A percentile compares a stretch with the other conserved stretches of the same genome.
Conservation (phyloP, 2,888 invertebrate genomes). For the Zaprionus lineosus region DNA sequence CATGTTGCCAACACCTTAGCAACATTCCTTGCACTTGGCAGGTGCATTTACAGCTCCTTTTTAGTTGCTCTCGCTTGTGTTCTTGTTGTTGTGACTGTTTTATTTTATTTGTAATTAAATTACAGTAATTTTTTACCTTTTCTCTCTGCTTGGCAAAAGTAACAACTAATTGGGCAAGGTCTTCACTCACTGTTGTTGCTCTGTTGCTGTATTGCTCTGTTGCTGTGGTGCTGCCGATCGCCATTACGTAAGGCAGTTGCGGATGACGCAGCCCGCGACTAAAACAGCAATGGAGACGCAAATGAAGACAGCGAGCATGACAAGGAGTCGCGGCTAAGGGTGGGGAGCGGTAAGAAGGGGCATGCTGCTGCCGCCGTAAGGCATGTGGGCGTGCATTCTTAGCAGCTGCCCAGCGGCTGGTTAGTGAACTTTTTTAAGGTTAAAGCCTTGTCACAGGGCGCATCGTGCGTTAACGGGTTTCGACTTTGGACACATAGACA, state of each 20-base stretch:
- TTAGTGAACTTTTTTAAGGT: conserved; percentile 58
- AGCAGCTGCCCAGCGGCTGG: conserved; percentile 26
- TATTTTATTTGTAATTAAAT: conserved; percentile 38
- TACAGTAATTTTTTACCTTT: conserved; percentile 22
- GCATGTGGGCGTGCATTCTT: conserved; percentile 39
- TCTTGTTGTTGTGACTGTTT: conserved; percentile 4
- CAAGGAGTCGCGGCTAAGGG: background rate
- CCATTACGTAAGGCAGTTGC: background rate
- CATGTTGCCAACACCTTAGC: conserved; percentile 36
- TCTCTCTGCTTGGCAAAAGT: conserved; percentile 10
- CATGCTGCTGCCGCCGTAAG: too few relatives aligned
- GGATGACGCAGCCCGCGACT: background rate
- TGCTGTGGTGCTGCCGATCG: too few relatives aligned
- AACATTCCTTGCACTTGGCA: conserved; percentile 22
- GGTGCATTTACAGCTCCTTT: conserved; percentile 12
- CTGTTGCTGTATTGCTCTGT: too few relatives aligned
- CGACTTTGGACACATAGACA: background rate
- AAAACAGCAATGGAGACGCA: background rate
- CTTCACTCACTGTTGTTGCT: conserved; percentile 27
- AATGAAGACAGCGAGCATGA: background rate
- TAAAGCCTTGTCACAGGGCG: conserved; percentile 44
- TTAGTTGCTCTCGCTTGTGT: background rate
- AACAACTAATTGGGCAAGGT: conserved; percentile 74
- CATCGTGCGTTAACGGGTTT: conserved; percentile 7
- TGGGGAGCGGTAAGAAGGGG: background rate